Evolutionary conservation across 2,113 vertebrate genomes (phyloP).

Genomic region (Hirundichthys speculiger): DNA sequence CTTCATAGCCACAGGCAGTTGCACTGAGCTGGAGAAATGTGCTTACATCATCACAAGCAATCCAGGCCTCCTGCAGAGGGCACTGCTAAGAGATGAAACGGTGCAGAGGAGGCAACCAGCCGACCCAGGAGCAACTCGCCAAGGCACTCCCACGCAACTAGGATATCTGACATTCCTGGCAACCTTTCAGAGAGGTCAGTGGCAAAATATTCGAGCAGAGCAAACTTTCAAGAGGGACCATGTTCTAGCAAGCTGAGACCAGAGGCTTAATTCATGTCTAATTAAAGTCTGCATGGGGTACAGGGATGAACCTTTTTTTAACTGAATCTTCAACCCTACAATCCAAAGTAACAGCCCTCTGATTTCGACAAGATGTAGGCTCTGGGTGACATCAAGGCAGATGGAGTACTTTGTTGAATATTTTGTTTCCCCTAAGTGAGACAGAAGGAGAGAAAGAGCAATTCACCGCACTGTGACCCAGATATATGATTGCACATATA

Average conservation of each 20-base stretch:
- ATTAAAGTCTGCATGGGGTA: constrained; percentile 73
- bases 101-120: constrained; percentile 55
- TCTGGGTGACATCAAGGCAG: constrained; percentile 47
- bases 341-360: constrained; percentile 56
- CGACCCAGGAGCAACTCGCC: constrained; percentile 54
- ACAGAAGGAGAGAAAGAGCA: neutral
- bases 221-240: constrained; percentile 62
- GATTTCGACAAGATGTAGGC: constrained; percentile 68
- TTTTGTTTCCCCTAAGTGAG: constrained; percentile 37
- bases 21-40: constrained; percentile 69
- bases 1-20: constrained; percentile 67
- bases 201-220: constrained; percentile 75
- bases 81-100: constrained; percentile 76
- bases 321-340: constrained; percentile 54
- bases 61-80: constrained; percentile 81
- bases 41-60: constrained; percentile 79
- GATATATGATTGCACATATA: constrained; percentile 40
- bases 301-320: constrained; percentile 61
- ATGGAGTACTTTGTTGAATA: constrained; percentile 43
- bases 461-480: constrained; percentile 54
- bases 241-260: constrained; percentile 54
- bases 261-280: constrained; percentile 76
- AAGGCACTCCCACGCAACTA: constrained; percentile 76
- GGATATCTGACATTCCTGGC: constrained; percentile 84
- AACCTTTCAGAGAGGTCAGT: constrained; percentile 78